Percentiles rank a stretch among this genome's conserved stretches.
Conservation (phyloP, 2,888 invertebrate species). For the Chloroclysta siterata region DNA sequence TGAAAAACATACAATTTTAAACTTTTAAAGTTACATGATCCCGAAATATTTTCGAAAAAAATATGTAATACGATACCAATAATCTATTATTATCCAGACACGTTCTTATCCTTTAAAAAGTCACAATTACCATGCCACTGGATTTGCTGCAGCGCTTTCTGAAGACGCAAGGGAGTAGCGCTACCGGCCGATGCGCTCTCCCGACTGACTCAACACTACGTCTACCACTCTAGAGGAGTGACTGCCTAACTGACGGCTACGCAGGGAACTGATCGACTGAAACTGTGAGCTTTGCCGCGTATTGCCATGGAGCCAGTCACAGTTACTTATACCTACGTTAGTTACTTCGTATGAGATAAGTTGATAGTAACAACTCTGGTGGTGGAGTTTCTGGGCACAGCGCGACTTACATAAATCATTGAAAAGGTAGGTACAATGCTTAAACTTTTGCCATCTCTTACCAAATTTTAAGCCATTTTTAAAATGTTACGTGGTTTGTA, state of each 20-base stretch:
- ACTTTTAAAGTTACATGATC: not conserved
- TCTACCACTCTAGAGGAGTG: slow-evolving; percentile 62
- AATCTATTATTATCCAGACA: slow-evolving; percentile 44
- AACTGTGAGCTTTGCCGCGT: slow-evolving; percentile 32
- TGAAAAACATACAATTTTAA: not conserved
- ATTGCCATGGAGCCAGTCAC: not conserved
- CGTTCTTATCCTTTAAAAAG: slow-evolving; percentile 38
- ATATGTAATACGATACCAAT: slow-evolving; percentile 77
- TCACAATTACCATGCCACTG: slow-evolving; percentile 82
- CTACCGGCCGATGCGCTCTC: slow-evolving; percentile 68
- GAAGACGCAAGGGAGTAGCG: slow-evolving; percentile 59
- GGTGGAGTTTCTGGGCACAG: not conserved
- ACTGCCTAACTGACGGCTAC: slow-evolving; percentile 47
- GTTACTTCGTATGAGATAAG: not conserved
- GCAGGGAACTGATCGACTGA: slow-evolving; percentile 44
- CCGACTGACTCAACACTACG: slow-evolving; percentile 59
- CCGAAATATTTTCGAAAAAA: slow-evolving; percentile 29
- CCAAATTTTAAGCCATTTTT: too few relatives aligned
- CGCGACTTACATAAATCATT: too few relatives aligned
- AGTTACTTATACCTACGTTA: not conserved
- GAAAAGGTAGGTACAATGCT: too few relatives aligned
- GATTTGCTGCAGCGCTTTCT: slow-evolving; percentile 61
- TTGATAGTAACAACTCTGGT: not conserved
- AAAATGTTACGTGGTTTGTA: too few relatives aligned
- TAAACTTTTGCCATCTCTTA: too few relatives aligned